Conservation (phyloP, 1,140 invertebrate species). For the Euura saliciscinereae region DNA sequence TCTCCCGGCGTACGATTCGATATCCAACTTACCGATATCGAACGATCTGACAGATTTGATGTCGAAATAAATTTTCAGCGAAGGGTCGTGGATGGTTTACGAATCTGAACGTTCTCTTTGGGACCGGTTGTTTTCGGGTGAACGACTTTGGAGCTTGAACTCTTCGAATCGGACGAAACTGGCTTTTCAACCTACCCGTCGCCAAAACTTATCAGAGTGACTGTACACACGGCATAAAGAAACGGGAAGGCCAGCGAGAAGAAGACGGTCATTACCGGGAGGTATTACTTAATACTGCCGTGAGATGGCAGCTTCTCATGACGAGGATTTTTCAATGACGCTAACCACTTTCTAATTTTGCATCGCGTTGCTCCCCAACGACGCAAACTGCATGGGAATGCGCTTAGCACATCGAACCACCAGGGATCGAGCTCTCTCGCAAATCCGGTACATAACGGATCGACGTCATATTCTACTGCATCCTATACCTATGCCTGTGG, state of each 20-base stretch:
- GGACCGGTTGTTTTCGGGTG: conserved; percentile 6
- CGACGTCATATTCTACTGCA: too few relatives aligned
- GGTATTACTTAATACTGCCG: neutral
- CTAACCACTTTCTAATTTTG: conserved; percentile 12
- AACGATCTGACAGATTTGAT: too few relatives aligned
- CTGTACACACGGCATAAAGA: neutral
- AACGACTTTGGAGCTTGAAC: conserved; percentile 1
- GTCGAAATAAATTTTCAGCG: too few relatives aligned
- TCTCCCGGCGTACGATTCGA: too few relatives aligned
- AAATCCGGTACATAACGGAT: too few relatives aligned
- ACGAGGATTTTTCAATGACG: neutral
- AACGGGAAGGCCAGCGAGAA: neutral
- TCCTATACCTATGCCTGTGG: too few relatives aligned
- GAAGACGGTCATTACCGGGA: conserved; percentile 2
- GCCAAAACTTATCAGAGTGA: neutral
- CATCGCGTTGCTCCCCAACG: neutral
- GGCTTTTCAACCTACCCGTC: neutral
- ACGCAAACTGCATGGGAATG: too few relatives aligned
- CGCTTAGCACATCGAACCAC: too few relatives aligned
- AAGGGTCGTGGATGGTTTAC: neutral
- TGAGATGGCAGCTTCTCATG: neutral
- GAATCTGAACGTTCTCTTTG: neutral
- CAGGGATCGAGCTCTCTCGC: too few relatives aligned
- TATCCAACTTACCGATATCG: too few relatives aligned
- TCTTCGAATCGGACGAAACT: neutral